A percentile compares a stretch with the other conserved stretches of the same genome.
Evolutionary conservation across 2,797 vertebrate genomes (phyloP).

Genomic region (Potorous gilbertii): DNA sequence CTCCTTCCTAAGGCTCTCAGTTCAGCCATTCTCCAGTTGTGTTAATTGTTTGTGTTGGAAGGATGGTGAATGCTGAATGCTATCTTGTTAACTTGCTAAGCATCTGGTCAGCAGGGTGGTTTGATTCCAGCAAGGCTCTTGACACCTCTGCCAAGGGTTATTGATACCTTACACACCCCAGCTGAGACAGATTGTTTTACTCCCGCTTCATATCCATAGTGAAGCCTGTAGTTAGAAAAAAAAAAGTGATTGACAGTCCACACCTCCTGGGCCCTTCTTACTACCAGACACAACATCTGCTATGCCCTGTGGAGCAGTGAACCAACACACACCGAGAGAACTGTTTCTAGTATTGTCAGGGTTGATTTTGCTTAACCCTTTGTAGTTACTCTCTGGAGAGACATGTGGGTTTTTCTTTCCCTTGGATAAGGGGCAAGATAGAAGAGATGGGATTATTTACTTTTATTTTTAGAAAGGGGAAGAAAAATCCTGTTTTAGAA

Average conservation of each 20-base stretch:
- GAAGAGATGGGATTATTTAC: not conserved
- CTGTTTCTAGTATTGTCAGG: slow-evolving; percentile 86
- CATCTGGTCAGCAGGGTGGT: slow-evolving; percentile 89
- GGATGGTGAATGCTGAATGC: slow-evolving; percentile 78
- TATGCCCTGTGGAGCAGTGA: slow-evolving; percentile 90
- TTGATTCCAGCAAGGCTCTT: slow-evolving; percentile 87
- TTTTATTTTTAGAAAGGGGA: slow-evolving; percentile 7
- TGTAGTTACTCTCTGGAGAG: slow-evolving; percentile 84
- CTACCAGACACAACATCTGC: slow-evolving; percentile 91
- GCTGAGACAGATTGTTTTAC: slow-evolving; percentile 89
- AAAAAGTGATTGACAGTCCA: slow-evolving; percentile 89
- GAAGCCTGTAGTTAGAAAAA: slow-evolving; percentile 86
- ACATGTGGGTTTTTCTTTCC: slow-evolving; percentile 61
- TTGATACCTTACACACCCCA: slow-evolving; percentile 88
- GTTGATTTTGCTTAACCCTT: slow-evolving; percentile 89
- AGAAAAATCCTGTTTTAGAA: slow-evolving; percentile 44
- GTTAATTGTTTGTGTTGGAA: slow-evolving; percentile 84
- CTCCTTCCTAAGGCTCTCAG: slow-evolving; percentile 75
- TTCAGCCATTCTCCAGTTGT: slow-evolving; percentile 83
- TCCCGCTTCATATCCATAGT: slow-evolving; percentile 86
- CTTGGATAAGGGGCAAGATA: not conserved
- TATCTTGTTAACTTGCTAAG: slow-evolving; percentile 89
- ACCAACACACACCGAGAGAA: slow-evolving; percentile 87
- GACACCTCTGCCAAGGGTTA: slow-evolving; percentile 89
- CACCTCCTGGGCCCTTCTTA: slow-evolving; percentile 90